Evolutionary conservation across 1,140 invertebrate genomes (phyloP), one percentile per base, ranked within the genome.

Genomic region (Diachasmimorpha longicaudata): DNA sequence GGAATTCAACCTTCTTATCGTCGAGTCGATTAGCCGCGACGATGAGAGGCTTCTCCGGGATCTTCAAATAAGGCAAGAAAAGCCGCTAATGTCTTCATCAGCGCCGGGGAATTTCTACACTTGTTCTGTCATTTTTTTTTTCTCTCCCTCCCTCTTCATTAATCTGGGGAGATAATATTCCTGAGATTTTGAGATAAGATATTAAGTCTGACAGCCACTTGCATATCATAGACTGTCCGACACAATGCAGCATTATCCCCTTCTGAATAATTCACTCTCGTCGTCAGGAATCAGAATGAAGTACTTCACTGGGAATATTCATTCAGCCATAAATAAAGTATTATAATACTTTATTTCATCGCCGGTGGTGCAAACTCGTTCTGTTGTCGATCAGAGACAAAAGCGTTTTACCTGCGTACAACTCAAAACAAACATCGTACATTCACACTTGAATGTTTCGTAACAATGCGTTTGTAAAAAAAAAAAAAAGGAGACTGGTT

Each of bases 341-440:
- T 42, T 42, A 63, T 63, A 63, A 25, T 25, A 63, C 19, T 25
- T 63, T 63, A 63, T 63, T 25, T 25, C 58, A 14, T 63, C 23
- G 58, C 23, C 58, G 58, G 58, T 25, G 58, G 58, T 63, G 23
- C 11, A 31, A 25, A 63, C 58, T 19, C 39, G 39, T 42, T 42
- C 39, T 63, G 72, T 79, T 77, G 77, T 79, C 77, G 78, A 79
- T 79, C 76, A 82, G 81, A 87, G 81, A 88, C 85, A 87, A 88
- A 85, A 80, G 68, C 72, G 77, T 73, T 78, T 79, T 85, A 86
- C 84, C 85, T 85, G 85, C 77, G 76, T 68, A 52, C 58, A 25
- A 83, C 86, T 86, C 85, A 87, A 88, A 88, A 88, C 85, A 88
- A 88, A 88, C 86, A 88, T 86, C 81, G 84, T 83, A 85, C 81